phyloP scores from a whole-genome alignment of 2,888 invertebrate species.

The Cylindroiulus punctatus region DNA sequence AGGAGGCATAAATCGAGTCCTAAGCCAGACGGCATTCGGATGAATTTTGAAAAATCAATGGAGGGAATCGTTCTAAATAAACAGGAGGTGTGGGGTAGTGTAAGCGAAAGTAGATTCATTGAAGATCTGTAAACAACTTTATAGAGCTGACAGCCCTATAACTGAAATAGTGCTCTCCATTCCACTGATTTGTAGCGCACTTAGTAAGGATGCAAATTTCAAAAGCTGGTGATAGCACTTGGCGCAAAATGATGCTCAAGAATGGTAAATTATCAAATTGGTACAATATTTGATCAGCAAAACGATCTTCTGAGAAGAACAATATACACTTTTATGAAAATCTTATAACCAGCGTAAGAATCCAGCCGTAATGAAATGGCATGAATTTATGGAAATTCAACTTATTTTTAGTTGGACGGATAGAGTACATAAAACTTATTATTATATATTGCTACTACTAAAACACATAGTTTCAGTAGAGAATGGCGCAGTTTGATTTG shows the following conservation, averaged over 20 bases:
- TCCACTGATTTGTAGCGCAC: slow-evolving; percentile 4
- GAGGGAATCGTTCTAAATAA: background rate
- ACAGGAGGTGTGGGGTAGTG: background rate
- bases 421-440: background rate
- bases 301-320: background rate
- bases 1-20: background rate
- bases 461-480: no score
- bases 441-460: no score
- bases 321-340: background rate
- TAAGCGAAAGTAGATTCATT: no score
- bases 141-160: background rate
- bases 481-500: no score
- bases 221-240: background rate
- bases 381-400: background rate
- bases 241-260: background rate
- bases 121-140: background rate
- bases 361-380: background rate
- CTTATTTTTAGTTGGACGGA: background rate
- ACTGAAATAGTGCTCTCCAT: background rate
- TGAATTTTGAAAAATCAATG: background rate
- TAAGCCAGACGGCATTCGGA: background rate
- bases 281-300: background rate
- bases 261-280: background rate
- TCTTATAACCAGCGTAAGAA: background rate
- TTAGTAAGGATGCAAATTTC: background rate